phyloP scores from a whole-genome alignment of 2,797 vertebrate genomes.

The Alcedo atthis region DNA sequence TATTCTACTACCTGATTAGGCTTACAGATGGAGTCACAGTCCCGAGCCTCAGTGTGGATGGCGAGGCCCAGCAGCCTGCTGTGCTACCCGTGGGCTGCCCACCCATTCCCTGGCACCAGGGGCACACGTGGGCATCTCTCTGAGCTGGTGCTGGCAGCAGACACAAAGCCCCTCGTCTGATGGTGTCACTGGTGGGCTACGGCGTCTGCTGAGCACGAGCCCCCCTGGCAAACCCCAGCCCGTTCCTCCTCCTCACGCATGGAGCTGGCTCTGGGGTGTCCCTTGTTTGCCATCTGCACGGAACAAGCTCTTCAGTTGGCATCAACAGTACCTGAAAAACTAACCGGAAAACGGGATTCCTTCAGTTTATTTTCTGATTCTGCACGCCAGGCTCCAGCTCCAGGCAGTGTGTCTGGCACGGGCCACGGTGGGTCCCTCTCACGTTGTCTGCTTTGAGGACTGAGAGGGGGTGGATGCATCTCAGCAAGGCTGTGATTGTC shows the following conservation, averaged over 20 bases:
- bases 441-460: not conserved
- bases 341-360: not conserved
- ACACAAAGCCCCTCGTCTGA: not conserved
- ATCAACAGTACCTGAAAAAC: not conserved
- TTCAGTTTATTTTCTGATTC: not conserved
- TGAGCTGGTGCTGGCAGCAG: not conserved
- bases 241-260: not conserved
- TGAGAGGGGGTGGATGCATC: not conserved
- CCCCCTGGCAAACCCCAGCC: not conserved
- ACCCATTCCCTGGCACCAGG: not conserved
- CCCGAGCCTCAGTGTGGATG: not conserved
- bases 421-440: not conserved
- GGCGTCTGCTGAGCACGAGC: not conserved
- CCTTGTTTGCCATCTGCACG: not conserved
- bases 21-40: constrained; percentile 43
- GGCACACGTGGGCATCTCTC: not conserved
- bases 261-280: not conserved
- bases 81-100: not conserved
- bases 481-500: not conserved
- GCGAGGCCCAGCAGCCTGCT: not conserved
- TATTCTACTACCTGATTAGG: constrained; percentile 58
- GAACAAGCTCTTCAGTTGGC: not conserved
- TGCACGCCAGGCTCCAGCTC: not conserved
- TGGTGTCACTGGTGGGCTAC: not conserved
- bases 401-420: not conserved